phyloP scores from a whole-genome alignment of 2,797 vertebrate species.

The Lithobates pipiens region DNA sequence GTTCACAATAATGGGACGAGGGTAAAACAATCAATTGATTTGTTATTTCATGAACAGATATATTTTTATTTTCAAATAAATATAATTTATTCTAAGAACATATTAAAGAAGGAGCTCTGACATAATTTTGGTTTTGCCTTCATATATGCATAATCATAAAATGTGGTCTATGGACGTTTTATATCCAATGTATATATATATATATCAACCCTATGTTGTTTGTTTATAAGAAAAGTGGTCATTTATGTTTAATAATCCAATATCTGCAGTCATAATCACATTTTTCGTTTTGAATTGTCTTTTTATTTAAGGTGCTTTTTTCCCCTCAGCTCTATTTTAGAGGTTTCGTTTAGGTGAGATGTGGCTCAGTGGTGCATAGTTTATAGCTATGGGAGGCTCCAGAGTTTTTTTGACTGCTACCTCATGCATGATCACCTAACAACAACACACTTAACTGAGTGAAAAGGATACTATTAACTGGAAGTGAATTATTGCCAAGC shows the following conservation, averaged over 20 bases:
- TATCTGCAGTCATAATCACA: not conserved
- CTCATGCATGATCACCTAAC: conserved; percentile 14
- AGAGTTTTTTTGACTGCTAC: not conserved
- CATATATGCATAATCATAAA: no score
- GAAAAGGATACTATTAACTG: conserved; percentile 25
- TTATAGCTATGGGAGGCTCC: not conserved
- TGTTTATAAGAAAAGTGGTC: no score
- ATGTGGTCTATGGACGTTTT: no score
- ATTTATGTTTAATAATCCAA: not conserved
- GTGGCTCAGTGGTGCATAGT: not conserved
- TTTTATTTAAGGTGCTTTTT: not conserved
- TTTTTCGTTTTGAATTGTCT: not conserved
- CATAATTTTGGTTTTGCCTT: no score
- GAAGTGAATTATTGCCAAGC: conserved; percentile 7
- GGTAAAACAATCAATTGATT: no score
- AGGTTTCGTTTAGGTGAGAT: not conserved
- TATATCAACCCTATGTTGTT: no score
- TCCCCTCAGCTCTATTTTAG: not conserved
- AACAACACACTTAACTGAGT: conserved; percentile 13
- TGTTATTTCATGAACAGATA: no score
- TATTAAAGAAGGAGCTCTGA: no score
- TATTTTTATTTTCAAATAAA: no score
- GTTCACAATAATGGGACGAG: no score
- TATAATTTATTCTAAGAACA: no score
- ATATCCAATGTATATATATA: no score